Percentiles rank a stretch among this genome's conserved stretches.
These are phyloP conservation scores for Drusus annulatus DNA, from an alignment of 1,140 invertebrate genomes.

Conservation along the genomic window DNA sequence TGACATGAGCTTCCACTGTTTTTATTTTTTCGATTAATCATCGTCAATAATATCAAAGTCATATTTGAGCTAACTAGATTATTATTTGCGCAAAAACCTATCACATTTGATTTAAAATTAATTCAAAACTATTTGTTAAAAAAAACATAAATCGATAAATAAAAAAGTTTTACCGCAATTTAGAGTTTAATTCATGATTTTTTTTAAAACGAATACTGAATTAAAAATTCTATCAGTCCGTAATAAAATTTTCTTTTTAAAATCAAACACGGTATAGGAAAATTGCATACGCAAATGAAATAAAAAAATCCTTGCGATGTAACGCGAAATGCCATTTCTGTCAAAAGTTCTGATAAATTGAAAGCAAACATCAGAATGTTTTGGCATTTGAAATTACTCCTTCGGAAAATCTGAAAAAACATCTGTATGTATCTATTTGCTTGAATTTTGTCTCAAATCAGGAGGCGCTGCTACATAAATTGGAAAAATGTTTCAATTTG, in stretches of 20 bases:
- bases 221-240: neutral
- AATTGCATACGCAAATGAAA: constrained; percentile 35
- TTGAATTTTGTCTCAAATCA: constrained; percentile 19
- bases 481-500: constrained; percentile 24
- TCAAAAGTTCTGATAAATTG: constrained; percentile 40
- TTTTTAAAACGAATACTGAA: too few species aligned
- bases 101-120: too few species aligned
- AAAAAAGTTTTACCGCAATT: too few species aligned
- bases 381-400: constrained; percentile 26
- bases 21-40: too few species aligned
- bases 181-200: too few species aligned
- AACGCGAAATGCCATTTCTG: constrained; percentile 30
- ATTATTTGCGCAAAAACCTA: too few species aligned
- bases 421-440: constrained; percentile 34
- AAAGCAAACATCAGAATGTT: constrained; percentile 38
- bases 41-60: too few species aligned
- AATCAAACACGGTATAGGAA: constrained; percentile 24
- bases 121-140: too few species aligned
- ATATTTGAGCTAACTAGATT: too few species aligned
- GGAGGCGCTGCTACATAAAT: neutral
- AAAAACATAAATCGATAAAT: too few species aligned
- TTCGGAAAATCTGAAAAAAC: constrained; percentile 6
- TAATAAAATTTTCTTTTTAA: neutral
- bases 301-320: neutral
- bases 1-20: too few species aligned